Evolutionary conservation across 2,888 invertebrate species (phyloP).

Genomic region (Diogma glabrata): DNA sequence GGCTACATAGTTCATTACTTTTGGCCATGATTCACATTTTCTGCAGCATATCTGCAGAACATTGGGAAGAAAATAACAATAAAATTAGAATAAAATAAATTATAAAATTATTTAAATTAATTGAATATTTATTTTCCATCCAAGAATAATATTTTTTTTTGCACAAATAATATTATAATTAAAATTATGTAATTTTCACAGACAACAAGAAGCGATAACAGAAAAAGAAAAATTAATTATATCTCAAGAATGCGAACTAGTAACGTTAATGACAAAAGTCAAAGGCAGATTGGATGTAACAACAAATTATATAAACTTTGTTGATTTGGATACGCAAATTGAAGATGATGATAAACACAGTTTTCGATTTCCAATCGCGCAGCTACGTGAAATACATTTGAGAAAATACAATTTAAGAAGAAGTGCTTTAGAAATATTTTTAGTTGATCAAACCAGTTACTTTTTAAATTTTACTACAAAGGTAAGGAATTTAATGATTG

Average conservation of each 20-base stretch:
- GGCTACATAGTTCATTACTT: no score
- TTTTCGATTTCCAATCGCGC: constrained; percentile 41
- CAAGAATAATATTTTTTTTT: no score
- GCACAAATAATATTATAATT: no score
- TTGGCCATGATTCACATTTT: no score
- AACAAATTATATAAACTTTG: constrained; percentile 45
- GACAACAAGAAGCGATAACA: not conserved
- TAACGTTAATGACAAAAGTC: constrained; percentile 46
- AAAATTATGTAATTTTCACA: not conserved
- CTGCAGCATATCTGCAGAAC: no score
- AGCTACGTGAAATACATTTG: constrained; percentile 50
- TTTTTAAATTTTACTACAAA: constrained; percentile 52
- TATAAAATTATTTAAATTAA: no score
- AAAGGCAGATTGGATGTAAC: constrained; percentile 51
- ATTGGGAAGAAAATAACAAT: no score
- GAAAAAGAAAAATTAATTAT: constrained; percentile 38
- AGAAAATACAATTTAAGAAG: constrained; percentile 49
- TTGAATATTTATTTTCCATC: no score
- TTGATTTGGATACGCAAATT: constrained; percentile 39
- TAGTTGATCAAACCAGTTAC: constrained; percentile 52
- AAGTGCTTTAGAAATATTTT: constrained; percentile 52
- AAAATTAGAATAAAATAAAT: no score
- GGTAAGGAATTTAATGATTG: no score
- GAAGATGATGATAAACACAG: constrained; percentile 40
- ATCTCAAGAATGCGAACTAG: constrained; percentile 48